Evolutionary conservation across 2,113 vertebrate species (phyloP), one percentile per base, ranked within the genome.

Genomic region (Sitta europaea): DNA sequence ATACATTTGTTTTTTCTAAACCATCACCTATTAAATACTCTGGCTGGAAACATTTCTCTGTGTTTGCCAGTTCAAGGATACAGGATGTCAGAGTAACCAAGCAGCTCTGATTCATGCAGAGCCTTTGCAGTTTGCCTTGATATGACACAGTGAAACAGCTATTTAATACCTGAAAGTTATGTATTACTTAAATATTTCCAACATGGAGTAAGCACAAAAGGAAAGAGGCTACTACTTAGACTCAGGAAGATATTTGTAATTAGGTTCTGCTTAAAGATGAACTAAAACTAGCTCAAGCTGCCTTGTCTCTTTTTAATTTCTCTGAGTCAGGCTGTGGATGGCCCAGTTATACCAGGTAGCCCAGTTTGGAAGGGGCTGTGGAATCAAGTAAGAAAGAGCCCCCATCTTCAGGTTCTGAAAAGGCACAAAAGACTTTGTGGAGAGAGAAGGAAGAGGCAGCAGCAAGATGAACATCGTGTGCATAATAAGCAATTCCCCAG

Each of bases 401-500:
- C 24, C 23, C 58, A 87, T n/a, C 19, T 57, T 50, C 61, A 63
- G 54, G 58, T 78, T 81, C 65, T 19, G 33, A 66, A 86, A 73
- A 91, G 87, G 29, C 38, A 76, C 42, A 67, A 48, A 70, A 90
- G 50, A 71, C 23, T 92, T 59, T 20, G 66, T 82, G 82, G 77
- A 82, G 70, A 63, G 71, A 43, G 58, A 78, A 85, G 70, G 75
- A 63, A 90, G 91, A 95, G 31, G 43, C 77, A 91, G 81, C 58
- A 95, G 84, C 29, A 54, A 54, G 58, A 91, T 58, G 62, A 87
- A 92, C 87, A 79, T 54, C 0, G 0, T 23, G 47, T 31, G 61
- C 77, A 94, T 90, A 95, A 93, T 40, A 88, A 94, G 51, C 50
- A 76, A 94, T 70, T 87, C 77, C 77, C 38, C 5, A 54, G 71